Percentiles rank a stretch among this genome's conserved stretches.
Conservation (phyloP, 2,113 vertebrate species). For the Lichenostomus cassidix region DNA sequence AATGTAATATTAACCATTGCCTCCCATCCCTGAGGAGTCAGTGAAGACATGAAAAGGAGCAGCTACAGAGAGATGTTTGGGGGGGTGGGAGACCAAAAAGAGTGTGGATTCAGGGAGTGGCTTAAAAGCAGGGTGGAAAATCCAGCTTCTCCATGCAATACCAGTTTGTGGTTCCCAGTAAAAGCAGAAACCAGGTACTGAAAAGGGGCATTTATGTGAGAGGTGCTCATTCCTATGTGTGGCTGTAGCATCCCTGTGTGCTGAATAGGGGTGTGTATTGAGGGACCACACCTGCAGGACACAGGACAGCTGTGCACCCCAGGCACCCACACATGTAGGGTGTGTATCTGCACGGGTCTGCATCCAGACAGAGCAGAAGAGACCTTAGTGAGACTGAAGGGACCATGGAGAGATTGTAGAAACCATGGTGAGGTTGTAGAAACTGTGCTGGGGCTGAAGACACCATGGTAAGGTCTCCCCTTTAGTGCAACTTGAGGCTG, state of each 20-base stretch:
- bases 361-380: neutral
- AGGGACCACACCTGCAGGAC: neutral
- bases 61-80: neutral
- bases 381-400: neutral
- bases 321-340: rapidly evolving
- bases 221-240: rapidly evolving
- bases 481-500: rapidly evolving
- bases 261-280: neutral
- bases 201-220: neutral
- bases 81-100: neutral
- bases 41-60: neutral
- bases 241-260: rapidly evolving
- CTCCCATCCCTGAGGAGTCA: neutral
- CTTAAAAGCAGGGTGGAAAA: neutral
- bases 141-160: neutral
- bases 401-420: neutral
- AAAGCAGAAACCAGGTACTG: neutral
- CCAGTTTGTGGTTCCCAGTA: neutral
- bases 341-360: rapidly evolving
- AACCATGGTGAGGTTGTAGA: rapidly evolving
- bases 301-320: neutral
- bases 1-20: neutral
- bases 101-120: neutral
- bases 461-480: neutral
- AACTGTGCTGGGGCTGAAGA: rapidly evolving